Conservation (phyloP, 2,113 vertebrate genomes). For the Neomonachus schauinslandi region DNA sequence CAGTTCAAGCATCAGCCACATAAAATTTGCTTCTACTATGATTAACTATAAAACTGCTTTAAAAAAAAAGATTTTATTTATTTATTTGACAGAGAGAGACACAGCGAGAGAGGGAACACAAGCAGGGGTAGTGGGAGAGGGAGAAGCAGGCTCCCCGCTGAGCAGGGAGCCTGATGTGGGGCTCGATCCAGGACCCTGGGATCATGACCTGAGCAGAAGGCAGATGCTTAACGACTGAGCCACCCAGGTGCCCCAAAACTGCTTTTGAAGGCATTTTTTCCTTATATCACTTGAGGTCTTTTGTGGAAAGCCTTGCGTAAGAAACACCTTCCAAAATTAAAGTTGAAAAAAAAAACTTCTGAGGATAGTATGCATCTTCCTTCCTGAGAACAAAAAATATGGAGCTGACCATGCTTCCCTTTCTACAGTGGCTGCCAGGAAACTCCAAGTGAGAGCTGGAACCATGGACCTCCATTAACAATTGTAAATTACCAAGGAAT, state of each 20-base stretch:
- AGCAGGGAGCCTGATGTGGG: too few species aligned
- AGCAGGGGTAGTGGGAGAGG: too few species aligned
- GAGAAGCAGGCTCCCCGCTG: too few species aligned
- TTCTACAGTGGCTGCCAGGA: background rate
- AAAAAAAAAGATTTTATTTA: too few species aligned
- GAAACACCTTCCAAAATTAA: slow-evolving; percentile 43
- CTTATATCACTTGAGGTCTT: background rate
- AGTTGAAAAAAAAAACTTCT: background rate
- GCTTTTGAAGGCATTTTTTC: background rate
- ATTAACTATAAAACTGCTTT: background rate
- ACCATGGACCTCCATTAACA: background rate
- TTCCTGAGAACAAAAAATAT: background rate
- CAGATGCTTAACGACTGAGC: too few species aligned
- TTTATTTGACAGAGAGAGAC: too few species aligned
- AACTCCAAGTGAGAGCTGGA: background rate
- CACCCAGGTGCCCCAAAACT: background rate
- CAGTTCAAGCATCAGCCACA: background rate
- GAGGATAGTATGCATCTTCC: background rate
- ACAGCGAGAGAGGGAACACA: too few species aligned
- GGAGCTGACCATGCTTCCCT: background rate
- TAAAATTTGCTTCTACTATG: background rate
- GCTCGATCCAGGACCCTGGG: too few species aligned
- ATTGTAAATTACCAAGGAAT: background rate
- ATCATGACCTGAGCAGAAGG: too few species aligned
- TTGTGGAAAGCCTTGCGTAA: background rate